Percentiles rank a stretch among this genome's conserved stretches.
These are phyloP conservation scores for Euwallacea similis DNA, from an alignment of 1,140 invertebrate species.

Conservation along the genomic window DNA sequence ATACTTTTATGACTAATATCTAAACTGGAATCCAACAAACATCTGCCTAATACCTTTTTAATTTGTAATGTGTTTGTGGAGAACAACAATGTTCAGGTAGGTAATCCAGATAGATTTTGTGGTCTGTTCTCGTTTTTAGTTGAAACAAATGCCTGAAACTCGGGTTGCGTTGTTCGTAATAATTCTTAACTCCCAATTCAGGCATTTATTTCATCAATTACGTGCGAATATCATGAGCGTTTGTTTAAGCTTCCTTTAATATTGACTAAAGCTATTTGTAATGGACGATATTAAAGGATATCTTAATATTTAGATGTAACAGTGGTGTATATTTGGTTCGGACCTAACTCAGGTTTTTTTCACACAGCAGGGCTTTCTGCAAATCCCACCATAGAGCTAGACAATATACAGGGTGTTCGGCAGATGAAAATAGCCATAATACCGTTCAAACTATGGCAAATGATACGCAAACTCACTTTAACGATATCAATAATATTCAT, in stretches of 20 bases:
- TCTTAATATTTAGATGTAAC: not conserved
- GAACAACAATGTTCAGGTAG: constrained; percentile 13
- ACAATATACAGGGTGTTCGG: constrained; percentile 37
- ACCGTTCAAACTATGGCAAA: constrained; percentile 8
- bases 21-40: constrained; percentile 11
- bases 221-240: not conserved
- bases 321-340: constrained; percentile 24
- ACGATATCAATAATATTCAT: constrained; percentile 25
- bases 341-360: constrained; percentile 39
- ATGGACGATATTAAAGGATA: constrained; percentile 12
- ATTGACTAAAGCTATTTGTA: not conserved
- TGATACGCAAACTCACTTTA: constrained; percentile 24
- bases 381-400: constrained; percentile 35
- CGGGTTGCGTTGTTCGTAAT: not conserved
- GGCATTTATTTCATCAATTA: too few species aligned
- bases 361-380: constrained; percentile 36
- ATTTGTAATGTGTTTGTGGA: not conserved
- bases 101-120: constrained; percentile 6
- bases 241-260: not conserved
- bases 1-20: constrained; percentile 8
- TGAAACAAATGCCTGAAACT: not conserved
- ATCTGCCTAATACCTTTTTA: not conserved
- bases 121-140: constrained; percentile 5
- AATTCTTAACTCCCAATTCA: too few species aligned
- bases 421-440: constrained; percentile 27